Percentiles rank a stretch among this genome's conserved stretches.
These are phyloP conservation scores for Chionodraco myersi DNA, from an alignment of 2,113 vertebrate species.

Conservation along the genomic window DNA sequence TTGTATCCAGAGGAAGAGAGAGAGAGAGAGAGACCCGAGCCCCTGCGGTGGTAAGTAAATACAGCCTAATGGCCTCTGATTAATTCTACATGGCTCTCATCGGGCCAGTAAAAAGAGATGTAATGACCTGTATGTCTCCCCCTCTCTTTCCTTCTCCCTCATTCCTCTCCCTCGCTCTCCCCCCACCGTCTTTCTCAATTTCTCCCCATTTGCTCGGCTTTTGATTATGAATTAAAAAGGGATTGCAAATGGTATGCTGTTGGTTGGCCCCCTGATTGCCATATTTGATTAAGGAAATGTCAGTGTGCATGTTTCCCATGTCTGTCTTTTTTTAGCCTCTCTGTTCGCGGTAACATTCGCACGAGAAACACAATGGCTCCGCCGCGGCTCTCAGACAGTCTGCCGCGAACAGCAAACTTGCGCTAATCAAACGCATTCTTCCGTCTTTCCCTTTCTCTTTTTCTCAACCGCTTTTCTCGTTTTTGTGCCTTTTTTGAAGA, in stretches of 20 bases:
- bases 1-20: conserved; percentile 66
- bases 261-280: conserved; percentile 92
- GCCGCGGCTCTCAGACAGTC: conserved; percentile 61
- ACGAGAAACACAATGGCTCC: conserved; percentile 81
- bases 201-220: conserved; percentile 87
- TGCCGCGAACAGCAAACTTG: conserved; percentile 72
- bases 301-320: conserved; percentile 80
- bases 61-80: conserved; percentile 99
- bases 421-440: conserved; percentile 88
- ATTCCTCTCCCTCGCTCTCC: conserved; percentile 40
- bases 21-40: conserved; percentile 65
- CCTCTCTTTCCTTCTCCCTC: conserved; percentile 53
- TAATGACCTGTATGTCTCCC: conserved; percentile 91
- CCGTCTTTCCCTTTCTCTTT: conserved; percentile 48
- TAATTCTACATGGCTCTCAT: conserved; percentile 99
- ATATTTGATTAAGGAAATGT: conserved; percentile 88
- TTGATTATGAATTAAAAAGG: conserved; percentile 98
- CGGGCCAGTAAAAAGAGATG: conserved; percentile 94
- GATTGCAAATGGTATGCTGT: conserved; percentile 95
- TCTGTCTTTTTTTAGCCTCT: conserved; percentile 67
- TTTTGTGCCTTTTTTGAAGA: conserved; percentile 71
- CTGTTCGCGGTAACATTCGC: conserved; percentile 72
- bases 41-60: conserved; percentile 85
- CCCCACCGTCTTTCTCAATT: conserved; percentile 69
- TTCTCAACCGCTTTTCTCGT: conserved; percentile 59